Evolutionary conservation across 2,888 invertebrate genomes (phyloP).

Genomic region (Tipula vernalis): DNA sequence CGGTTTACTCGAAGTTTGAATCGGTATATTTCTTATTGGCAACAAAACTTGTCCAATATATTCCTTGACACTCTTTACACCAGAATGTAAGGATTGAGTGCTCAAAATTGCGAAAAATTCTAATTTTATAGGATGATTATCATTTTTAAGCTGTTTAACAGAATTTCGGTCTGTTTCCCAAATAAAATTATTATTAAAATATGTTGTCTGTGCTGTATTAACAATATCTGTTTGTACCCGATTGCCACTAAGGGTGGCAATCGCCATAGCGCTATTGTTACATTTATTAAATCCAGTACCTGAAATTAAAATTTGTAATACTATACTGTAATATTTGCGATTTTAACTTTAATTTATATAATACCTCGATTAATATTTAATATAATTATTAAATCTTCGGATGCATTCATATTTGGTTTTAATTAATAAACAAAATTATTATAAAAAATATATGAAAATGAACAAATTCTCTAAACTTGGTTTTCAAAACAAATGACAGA

Average conservation of each 20-base stretch:
- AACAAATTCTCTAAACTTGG: neutral
- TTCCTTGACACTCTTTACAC: slow-evolving; percentile 47
- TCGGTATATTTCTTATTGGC: slow-evolving; percentile 55
- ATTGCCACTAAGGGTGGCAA: slow-evolving; percentile 50
- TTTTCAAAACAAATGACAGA: neutral
- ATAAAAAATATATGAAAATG: neutral
- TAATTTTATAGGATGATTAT: slow-evolving; percentile 59
- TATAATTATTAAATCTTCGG: slow-evolving; percentile 26
- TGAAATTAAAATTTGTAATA: slow-evolving; percentile 24
- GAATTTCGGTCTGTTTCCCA: slow-evolving; percentile 66
- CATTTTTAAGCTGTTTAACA: slow-evolving; percentile 53
- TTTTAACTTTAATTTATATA: too few relatives aligned
- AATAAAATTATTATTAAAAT: slow-evolving; percentile 59
- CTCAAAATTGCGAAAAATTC: slow-evolving; percentile 48
- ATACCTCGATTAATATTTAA: slow-evolving; percentile 30
- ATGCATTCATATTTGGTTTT: slow-evolving; percentile 11
- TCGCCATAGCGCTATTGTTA: slow-evolving; percentile 41
- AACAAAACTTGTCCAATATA: slow-evolving; percentile 56
- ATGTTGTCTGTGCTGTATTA: slow-evolving; percentile 43
- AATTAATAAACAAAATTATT: slow-evolving; percentile 6
- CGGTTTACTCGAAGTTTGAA: slow-evolving; percentile 36
- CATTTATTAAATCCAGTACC: slow-evolving; percentile 44
- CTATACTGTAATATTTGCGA: too few relatives aligned
- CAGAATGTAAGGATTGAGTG: slow-evolving; percentile 34
- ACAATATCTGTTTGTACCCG: slow-evolving; percentile 55